Evolutionary conservation across 2,797 vertebrate genomes (phyloP), one percentile per base, ranked within the genome.

Genomic region (Catostomus latipinnis): DNA sequence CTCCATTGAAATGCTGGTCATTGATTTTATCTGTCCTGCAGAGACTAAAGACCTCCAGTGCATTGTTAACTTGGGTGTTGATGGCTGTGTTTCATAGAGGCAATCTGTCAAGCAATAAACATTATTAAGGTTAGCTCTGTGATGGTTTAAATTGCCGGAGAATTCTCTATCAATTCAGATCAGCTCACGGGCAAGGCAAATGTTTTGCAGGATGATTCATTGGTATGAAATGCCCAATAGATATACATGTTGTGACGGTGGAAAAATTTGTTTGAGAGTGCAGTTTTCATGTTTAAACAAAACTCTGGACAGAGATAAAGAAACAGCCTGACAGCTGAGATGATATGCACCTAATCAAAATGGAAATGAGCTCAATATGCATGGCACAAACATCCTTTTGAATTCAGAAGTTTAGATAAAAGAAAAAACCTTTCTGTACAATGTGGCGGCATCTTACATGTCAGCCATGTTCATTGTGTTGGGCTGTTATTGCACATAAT

Each of bases 281-380:
- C 56, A 43, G 67, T 76, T 82, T 82, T 82, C 71, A 80, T 76
- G 54, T 74, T 73, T 80, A 77, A 82, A 85, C 80, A 81, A 81
- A 81, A 66, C 65, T 49, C 63, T 58, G 67, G 48, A 85, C 58
- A 6, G 52, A 82, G 77, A 85, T 82, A 82, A 82, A 85, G 70
- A 57, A 70, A 66, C 12, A 16, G 79, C 67, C 46, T 66, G 73
- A 74, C 74, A 74, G 82, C 60, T 70, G 34, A 18, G 73, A 82
- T 82, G 78, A 84, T 81, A 79, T 46, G 49, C n/a, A 50, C n/a
- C 65, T 83, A 70, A 86, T 83, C 75, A 83, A 86, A 79, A 86
- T 84, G 78, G 63, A 81, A 84, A 84, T 84, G 14, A 82, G 43
- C 69, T 83, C 77, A 54, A 45, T 75, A 58, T 78, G 54, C 75